Evolutionary conservation across 1,140 invertebrate genomes (phyloP), one percentile per base, ranked within the genome.

Genomic region (Thaumatotibia leucotreta): DNA sequence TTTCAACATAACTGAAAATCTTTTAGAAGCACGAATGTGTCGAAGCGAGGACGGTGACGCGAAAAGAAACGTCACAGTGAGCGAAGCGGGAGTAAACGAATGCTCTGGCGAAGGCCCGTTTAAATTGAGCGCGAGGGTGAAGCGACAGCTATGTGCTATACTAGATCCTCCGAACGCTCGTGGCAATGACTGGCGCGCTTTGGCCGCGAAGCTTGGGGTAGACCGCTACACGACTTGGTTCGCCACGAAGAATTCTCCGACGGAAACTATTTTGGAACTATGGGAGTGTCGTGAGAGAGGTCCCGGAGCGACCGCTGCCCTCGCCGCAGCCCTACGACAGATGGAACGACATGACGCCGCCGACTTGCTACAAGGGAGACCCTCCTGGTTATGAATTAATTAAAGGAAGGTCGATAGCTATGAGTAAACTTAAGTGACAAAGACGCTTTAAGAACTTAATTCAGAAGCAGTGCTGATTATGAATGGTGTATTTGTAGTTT

Each of bases 171-270:
- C 97, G 0, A 97, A 97, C 77, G 93, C 95, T 0, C 93, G 97
- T 67, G 97, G 97, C 32, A 98, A 98, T 84, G 98, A 99, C 84
- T 99, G 98, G 98, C 93, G 98, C 73, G 95, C 98, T 93, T 91
- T 99, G 58, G 97, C 98, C 49, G 95, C 97, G 80, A 95, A 95
- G 80, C 93, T 99, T 9, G 95, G 95, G 80, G 97, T 98, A 39
- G 97, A 99, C 93, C 95, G 97, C 83, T 98, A 99, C 87, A 98
- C 98, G 63, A 98, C 98, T 82, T 99, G 97, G 92, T 98, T 99
- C 85, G 97, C 98, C 35, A 98, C 97, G 39, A 98, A 99, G 91
- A 94, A 95, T 66, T 98, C 97, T 75, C 98, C 98, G n/a, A 99
- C 98, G 24, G 98, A 99, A 78, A 96, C 97, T 86, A 98, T 99